These are phyloP conservation scores for Aphis gossypii DNA, from an alignment of 1,140 invertebrate genomes.

Conservation along the genomic window DNA sequence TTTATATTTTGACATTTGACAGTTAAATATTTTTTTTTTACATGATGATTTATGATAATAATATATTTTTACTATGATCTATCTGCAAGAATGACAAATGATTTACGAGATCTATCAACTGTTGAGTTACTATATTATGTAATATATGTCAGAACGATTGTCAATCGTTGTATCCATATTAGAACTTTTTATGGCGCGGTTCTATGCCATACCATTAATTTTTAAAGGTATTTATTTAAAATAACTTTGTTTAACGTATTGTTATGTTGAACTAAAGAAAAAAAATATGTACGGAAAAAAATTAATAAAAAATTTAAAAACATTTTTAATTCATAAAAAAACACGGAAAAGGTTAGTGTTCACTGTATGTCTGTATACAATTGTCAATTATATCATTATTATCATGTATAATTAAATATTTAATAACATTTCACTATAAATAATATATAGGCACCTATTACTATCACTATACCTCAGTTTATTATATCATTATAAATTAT, in stretches of 20 bases:
- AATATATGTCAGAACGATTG: background rate
- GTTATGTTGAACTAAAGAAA: background rate
- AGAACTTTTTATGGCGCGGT: background rate
- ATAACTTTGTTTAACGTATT: background rate
- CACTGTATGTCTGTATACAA: no score
- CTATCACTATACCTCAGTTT: no score
- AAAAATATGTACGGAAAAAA: background rate
- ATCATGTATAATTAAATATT: no score
- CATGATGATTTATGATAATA: slow-evolving; percentile 23
- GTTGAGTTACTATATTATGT: background rate
- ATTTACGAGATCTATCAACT: background rate
- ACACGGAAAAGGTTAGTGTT: background rate
- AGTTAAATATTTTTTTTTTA: background rate
- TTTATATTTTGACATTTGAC: slow-evolving; percentile 28
- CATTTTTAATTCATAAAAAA: background rate
- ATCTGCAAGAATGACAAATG: background rate
- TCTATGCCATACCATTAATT: background rate
- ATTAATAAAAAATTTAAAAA: background rate
- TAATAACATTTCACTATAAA: no score
- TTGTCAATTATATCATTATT: no score
- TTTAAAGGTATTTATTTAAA: background rate
- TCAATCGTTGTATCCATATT: background rate
- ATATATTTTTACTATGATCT: background rate
- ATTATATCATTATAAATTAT: no score
- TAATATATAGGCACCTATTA: no score